A percentile compares a stretch with the other conserved stretches of the same genome.
Conservation (phyloP, 2,888 invertebrate genomes). For the Erpobdella octoculata region DNA sequence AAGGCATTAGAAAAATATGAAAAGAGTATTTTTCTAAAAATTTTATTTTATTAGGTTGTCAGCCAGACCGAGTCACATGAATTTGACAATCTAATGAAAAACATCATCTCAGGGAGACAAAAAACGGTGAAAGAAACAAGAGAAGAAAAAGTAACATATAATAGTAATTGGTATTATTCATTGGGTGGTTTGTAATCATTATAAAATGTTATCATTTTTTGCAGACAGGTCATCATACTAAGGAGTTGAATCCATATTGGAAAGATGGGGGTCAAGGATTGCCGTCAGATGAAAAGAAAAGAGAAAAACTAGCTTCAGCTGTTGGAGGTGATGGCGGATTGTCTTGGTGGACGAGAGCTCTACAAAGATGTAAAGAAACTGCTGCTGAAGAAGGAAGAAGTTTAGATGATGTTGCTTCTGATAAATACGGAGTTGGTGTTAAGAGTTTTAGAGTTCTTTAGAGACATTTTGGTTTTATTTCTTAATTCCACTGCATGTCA, state of each 20-base stretch:
- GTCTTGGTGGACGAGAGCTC: conserved; percentile 57
- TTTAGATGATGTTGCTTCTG: conserved; percentile 58
- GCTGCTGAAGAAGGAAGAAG: conserved; percentile 56
- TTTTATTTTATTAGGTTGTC: too few species aligned
- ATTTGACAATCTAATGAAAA: too few species aligned
- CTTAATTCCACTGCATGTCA: not conserved
- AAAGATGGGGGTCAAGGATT: conserved; percentile 78
- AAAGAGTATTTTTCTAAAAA: too few species aligned
- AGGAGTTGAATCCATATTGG: conserved; percentile 87
- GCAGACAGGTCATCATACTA: conserved; percentile 62
- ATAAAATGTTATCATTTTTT: not conserved
- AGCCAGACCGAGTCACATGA: too few species aligned
- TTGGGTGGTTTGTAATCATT: too few species aligned
- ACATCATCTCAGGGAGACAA: too few species aligned
- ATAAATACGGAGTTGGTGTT: conserved; percentile 56
- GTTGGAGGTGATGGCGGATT: conserved; percentile 56
- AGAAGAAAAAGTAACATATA: too few species aligned
- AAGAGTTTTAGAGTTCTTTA: not conserved
- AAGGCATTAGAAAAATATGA: too few species aligned
- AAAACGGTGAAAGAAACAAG: too few species aligned
- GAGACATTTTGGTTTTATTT: not conserved
- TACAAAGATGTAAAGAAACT: conserved; percentile 57
- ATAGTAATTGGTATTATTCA: too few species aligned
- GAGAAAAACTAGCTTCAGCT: not conserved
- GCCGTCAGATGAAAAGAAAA: conserved; percentile 53